Percentiles rank a stretch among this genome's conserved stretches.
Evolutionary conservation across 2,113 vertebrate genomes (phyloP).

Genomic region (Pipra filicauda): DNA sequence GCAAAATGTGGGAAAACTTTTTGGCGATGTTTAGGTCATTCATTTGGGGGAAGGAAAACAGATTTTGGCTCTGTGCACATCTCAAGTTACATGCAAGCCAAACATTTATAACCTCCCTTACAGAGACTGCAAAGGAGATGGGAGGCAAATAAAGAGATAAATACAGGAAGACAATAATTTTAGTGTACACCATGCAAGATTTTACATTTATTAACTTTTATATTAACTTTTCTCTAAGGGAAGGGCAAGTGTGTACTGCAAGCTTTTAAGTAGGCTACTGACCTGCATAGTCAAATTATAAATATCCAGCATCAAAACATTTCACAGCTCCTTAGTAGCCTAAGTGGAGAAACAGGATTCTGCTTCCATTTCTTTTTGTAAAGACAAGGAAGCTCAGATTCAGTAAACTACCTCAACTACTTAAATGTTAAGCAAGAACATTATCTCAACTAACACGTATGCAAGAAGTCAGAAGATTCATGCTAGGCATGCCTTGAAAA

Average conservation of each 20-base stretch:
- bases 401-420: background rate
- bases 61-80: background rate
- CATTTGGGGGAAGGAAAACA: background rate
- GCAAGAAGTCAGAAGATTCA: background rate
- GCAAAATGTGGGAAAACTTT: background rate
- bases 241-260: background rate
- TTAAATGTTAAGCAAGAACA: background rate
- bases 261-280: background rate
- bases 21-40: background rate
- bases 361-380: background rate
- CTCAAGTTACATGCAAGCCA: background rate
- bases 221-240: background rate
- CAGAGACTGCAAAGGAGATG: background rate
- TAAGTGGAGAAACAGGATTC: background rate
- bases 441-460: background rate
- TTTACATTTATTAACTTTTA: background rate
- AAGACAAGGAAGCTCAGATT: background rate
- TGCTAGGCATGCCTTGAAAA: background rate
- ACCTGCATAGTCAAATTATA: background rate
- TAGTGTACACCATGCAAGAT: background rate
- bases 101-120: background rate
- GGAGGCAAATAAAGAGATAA: background rate
- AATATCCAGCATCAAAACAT: background rate
- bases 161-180: background rate
- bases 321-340: background rate